Evolutionary conservation across 2,797 vertebrate genomes (phyloP), one percentile per base, ranked within the genome.

Genomic region (Anguilla marmorata): DNA sequence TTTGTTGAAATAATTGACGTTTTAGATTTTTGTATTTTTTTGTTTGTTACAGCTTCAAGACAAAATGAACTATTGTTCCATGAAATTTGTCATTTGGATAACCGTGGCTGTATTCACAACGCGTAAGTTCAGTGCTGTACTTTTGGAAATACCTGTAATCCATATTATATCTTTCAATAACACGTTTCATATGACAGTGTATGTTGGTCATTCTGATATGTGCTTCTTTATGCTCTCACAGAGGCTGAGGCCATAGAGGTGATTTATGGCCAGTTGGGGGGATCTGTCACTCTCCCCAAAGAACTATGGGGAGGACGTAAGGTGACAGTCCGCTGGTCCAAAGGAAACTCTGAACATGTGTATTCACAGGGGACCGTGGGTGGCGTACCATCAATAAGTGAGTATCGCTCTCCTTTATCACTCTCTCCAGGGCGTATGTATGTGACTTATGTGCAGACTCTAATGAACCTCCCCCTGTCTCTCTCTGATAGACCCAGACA

Each of bases 261-360:
- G 21, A 11, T 93, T 3, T 94, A 94, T 9, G 92, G 89, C 56
- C 90, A 86, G 21, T n/a, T 87, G 7, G 93, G 93, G 66, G 54
- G 88, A 0, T 45, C 0, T 0, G 89, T 92, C 24, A 85, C 0
- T 0, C 72, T 95, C 0, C 48, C 1, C 0, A 1, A 0, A 1
- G 0, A 0, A 0, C 0, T 0, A 0, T 1, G 0, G 60, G 0
- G 50, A 0, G 0, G 0, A 0, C 0, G 0, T 0, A 54, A 27
- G 0, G 0, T 80, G 1, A 93, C 94, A 9, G 0, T 91, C 4
- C 5, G 9, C 48, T 96, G 96, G 95, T 0, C 0, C 0, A 45
- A 66, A 83, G 0, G 0, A 0, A 4, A 24, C 5, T 3, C 45
- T 21, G 19, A 24, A 48, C 19, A 14, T 52, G 83, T 84, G 11